Base-by-base conservation (phyloP, 2,113 vertebrate species). In the Scophthalmus maximus region DNA sequence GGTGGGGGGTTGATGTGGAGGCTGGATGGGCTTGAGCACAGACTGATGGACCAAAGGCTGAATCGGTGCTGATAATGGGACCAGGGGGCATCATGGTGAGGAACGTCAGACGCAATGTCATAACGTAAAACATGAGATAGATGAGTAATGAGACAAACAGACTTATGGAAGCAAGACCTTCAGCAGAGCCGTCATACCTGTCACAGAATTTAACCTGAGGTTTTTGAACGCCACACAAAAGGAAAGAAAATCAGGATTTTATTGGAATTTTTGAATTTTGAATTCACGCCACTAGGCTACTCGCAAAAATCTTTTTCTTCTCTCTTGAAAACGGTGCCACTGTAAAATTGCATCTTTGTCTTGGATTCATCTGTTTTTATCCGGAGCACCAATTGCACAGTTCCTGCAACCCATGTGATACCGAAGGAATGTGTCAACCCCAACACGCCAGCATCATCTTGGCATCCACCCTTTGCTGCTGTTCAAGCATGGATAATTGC, bases 401-500 rank as follows among this genome's bases (percentile, higher is more conserved):
- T 22, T 73, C 20, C 15, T 12, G 9, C 29, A 73, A 55, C 20
- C 46, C 25, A 25, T 62, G 26, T 76, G 9, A 52, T 25, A 17
- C n/a, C 50, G 42, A 63, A 29, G 17, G 29, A 49, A 38, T 32
- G 62, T 20, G 18, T 73, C 64, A 70, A 70, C 26, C n/a, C 68
- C 44, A 65, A 29, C 49, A 68, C 53, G 68, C 17, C 38, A 76
- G 3, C 49, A 47, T 29, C 52, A 51, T 56, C 18, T 64, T 47
- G 22, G n/a, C n/a, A n/a, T 46, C 56, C 66, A 80, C 58, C 50
- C 65, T 58, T 62, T 77, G 59, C 40, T 71, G 72, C 47, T 51
- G 44, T 56, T 75, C 55, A n/a, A 3, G n/a, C 44, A 1, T 46
- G 47, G 52, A 77, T 57, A 61, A 86, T 79, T 83, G 67, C 51